These are phyloP conservation scores for Psococerastis gibbosa DNA, from an alignment of 2,888 invertebrate genomes.

Conservation along the genomic window DNA sequence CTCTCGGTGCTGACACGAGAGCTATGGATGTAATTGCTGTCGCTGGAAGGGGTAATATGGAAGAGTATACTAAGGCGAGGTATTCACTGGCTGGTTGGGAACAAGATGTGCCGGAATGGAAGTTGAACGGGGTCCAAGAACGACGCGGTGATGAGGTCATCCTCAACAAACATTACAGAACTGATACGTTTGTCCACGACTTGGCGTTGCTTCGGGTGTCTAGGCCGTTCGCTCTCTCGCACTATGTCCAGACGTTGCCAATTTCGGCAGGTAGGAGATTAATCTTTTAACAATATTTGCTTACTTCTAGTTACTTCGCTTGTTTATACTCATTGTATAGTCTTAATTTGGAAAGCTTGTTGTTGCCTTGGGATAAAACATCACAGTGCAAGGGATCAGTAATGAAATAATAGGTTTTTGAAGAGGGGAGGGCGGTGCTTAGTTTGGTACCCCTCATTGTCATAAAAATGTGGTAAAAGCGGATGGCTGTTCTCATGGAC, in stretches of 20 bases:
- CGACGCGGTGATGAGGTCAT: background rate
- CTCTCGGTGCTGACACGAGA: background rate
- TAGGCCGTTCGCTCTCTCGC: background rate
- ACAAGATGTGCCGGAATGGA: background rate
- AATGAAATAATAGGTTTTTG: no score
- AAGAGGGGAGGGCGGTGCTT: no score
- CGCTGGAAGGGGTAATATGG: background rate
- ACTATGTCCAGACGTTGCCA: background rate
- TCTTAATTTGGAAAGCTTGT: no score
- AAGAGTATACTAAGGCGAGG: background rate
- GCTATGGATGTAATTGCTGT: background rate
- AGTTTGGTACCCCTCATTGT: no score
- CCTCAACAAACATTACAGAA: background rate
- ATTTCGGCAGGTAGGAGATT: background rate
- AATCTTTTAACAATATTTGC: background rate
- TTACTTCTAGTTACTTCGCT: no score
- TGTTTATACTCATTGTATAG: no score
- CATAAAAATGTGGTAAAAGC: no score
- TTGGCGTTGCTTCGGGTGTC: background rate
- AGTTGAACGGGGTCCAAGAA: background rate
- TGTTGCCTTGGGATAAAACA: no score
- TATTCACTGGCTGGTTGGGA: background rate
- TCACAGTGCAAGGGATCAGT: no score
- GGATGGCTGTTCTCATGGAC: no score
- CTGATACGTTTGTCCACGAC: conserved; percentile 4